These are phyloP conservation scores for Amphipoea oculea DNA, from an alignment of 2,888 invertebrate genomes.

Conservation along the genomic window DNA sequence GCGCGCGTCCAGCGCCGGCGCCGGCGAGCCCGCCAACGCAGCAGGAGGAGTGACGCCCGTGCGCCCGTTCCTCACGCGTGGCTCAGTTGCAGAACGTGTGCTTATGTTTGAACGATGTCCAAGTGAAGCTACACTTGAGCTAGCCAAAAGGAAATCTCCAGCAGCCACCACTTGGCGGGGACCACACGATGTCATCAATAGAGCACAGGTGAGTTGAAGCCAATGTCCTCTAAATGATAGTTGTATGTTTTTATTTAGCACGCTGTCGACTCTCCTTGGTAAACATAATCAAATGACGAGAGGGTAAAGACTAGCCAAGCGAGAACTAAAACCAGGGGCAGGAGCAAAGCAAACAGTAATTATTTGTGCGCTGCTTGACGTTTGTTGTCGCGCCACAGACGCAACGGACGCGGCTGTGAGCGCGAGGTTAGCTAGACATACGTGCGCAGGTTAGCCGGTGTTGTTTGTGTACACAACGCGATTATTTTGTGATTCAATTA, in stretches of 20 bases:
- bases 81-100: conserved; percentile 97
- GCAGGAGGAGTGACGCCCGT: conserved; percentile 91
- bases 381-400: conserved; percentile 65
- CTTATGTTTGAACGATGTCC: conserved; percentile 97
- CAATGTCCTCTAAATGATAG: background rate
- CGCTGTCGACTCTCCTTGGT: background rate
- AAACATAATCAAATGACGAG: conserved; percentile 20
- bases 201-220: conserved; percentile 86
- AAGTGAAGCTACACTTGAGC: conserved; percentile 93
- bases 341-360: conserved; percentile 63
- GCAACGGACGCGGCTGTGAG: conserved; percentile 42
- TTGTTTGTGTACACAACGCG: conserved; percentile 60
- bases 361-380: conserved; percentile 58
- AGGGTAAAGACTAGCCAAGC: conserved; percentile 14
- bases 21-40: conserved; percentile 80
- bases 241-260: conserved; percentile 22
- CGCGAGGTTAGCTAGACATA: conserved; percentile 50
- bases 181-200: conserved; percentile 89
- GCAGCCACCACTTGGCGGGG: conserved; percentile 90
- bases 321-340: conserved; percentile 27
- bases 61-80: conserved; percentile 96
- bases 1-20: conserved; percentile 86
- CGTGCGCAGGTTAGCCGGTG: conserved; percentile 42
- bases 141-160: conserved; percentile 91
- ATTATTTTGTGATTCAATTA: conserved; percentile 74